These are phyloP conservation scores for Sitta carolinensis DNA, from an alignment of 2,797 vertebrate genomes.

Conservation along the genomic window DNA sequence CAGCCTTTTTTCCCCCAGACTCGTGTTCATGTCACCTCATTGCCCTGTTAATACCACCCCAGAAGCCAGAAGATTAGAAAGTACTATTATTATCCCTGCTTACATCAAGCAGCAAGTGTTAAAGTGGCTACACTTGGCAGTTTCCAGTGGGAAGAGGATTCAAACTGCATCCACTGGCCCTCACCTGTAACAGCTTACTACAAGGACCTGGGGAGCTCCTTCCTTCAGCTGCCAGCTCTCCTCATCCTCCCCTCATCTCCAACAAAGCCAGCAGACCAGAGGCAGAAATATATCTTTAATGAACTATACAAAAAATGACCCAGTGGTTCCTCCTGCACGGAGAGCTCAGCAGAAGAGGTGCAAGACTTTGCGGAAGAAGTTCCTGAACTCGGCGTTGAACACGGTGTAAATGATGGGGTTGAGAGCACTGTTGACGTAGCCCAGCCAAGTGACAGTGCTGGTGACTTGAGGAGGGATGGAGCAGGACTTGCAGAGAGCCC, in stretches of 20 bases:
- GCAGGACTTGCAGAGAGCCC: constrained; percentile 85
- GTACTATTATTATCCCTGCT: background rate
- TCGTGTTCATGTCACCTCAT: background rate
- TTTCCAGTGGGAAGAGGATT: background rate
- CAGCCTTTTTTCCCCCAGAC: background rate
- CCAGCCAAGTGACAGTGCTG: constrained; percentile 95
- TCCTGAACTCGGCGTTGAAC: constrained; percentile 92
- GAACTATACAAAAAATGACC: constrained; percentile 49
- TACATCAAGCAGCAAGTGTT: background rate
- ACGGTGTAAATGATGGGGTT: constrained; percentile 94
- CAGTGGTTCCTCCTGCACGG: background rate
- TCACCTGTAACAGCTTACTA: background rate
- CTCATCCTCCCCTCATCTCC: background rate
- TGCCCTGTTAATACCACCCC: background rate
- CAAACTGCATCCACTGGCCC: background rate
- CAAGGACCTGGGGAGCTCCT: background rate
- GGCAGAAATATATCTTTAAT: constrained; percentile 69
- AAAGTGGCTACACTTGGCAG: background rate
- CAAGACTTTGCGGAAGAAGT: constrained; percentile 89
- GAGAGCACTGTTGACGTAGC: constrained; percentile 94
- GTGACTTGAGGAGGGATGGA: constrained; percentile 81
- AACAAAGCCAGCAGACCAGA: background rate
- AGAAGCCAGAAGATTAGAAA: background rate
- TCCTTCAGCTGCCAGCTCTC: background rate
- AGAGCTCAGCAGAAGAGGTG: constrained; percentile 73